Evolutionary conservation across 2,797 vertebrate genomes (phyloP).

Genomic region (Parambassis ranga): DNA sequence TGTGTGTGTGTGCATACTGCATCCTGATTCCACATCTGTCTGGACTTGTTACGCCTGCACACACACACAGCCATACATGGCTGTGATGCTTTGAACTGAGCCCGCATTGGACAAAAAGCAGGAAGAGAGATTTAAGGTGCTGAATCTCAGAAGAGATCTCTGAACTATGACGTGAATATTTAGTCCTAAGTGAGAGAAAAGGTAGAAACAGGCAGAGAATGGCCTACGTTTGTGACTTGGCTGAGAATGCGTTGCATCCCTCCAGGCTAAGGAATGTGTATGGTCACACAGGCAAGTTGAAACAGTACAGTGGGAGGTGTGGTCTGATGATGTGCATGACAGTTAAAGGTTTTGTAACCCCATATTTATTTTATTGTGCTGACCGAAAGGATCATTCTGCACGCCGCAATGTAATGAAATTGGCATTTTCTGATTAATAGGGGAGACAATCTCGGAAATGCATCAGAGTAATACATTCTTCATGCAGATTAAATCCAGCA

Average conservation of each 20-base stretch:
- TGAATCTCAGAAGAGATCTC: not conserved
- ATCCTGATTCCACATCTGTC: conserved; percentile 61
- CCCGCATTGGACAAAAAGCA: conserved; percentile 62
- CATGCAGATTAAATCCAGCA: conserved; percentile 9
- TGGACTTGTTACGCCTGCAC: conserved; percentile 66
- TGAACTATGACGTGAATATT: too few species aligned
- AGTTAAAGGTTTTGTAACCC: not conserved
- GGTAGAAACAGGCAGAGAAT: not conserved
- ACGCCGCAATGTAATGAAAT: not conserved
- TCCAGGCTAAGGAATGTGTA: conserved; percentile 74
- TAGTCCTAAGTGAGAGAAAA: not conserved
- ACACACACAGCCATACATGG: conserved; percentile 75
- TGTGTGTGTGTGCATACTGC: conserved; percentile 18
- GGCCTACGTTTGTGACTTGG: not conserved
- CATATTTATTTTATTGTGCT: not conserved
- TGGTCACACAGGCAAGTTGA: conserved; percentile 58
- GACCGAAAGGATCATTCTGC: not conserved
- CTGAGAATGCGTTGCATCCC: conserved; percentile 37
- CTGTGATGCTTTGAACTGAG: conserved; percentile 41
- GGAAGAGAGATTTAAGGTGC: conserved; percentile 46
- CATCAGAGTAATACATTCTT: not conserved
- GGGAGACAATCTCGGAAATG: conserved; percentile 24
- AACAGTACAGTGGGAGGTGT: conserved; percentile 38
- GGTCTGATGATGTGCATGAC: not conserved
- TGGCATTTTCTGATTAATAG: conserved; percentile 3